Percentiles rank a stretch among this genome's conserved stretches.
Evolutionary conservation across 2,113 vertebrate genomes (phyloP).

Genomic region (Sebastes fasciatus): DNA sequence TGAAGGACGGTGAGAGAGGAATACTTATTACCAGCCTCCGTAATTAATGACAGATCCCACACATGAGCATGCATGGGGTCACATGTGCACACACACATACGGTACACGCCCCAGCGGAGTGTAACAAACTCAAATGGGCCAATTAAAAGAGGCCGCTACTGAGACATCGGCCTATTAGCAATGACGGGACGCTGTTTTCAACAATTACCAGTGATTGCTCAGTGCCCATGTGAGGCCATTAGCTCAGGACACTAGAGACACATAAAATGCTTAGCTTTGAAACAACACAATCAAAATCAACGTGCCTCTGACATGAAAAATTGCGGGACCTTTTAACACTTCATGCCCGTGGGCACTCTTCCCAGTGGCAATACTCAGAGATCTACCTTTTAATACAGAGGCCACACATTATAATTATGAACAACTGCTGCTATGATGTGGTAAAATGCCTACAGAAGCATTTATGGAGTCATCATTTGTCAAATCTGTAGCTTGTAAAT

Average conservation of each 20-base stretch:
- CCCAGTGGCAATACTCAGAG: neutral
- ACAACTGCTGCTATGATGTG: neutral
- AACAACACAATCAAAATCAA: constrained; percentile 37
- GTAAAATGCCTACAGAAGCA: neutral
- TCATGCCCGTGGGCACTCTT: neutral
- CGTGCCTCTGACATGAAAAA: neutral
- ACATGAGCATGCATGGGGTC: neutral
- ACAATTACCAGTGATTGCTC: constrained; percentile 51
- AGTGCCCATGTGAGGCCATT: constrained; percentile 32
- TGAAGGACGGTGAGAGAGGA: constrained; percentile 6
- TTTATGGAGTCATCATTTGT: neutral
- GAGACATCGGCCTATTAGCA: constrained; percentile 39
- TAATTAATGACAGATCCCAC: constrained; percentile 11
- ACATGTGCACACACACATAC: neutral
- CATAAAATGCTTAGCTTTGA: constrained; percentile 14
- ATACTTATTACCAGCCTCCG: neutral
- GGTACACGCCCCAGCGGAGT: neutral
- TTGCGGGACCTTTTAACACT: neutral
- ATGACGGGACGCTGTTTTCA: constrained; percentile 29
- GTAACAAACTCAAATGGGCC: constrained; percentile 38
- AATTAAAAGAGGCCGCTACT: constrained; percentile 43
- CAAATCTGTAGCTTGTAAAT: too few species aligned
- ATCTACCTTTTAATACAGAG: neutral
- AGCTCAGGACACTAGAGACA: constrained; percentile 28
- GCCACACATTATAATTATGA: neutral